Percentiles rank a stretch among this genome's conserved stretches.
Evolutionary conservation across 2,113 vertebrate genomes (phyloP).

Genomic region (Nothocercus julius): DNA sequence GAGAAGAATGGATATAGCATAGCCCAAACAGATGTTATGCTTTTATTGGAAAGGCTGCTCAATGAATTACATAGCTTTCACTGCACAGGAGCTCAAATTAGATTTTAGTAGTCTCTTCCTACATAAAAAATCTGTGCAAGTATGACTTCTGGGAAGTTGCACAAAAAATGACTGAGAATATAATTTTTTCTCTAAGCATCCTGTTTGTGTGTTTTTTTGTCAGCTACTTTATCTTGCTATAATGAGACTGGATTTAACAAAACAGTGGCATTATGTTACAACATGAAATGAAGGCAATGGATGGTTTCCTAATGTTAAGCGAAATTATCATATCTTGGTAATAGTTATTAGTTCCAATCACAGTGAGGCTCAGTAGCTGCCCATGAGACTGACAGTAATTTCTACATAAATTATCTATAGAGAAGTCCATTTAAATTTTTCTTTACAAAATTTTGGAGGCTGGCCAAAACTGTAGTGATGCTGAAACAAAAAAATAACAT

Average conservation of each 20-base stretch:
- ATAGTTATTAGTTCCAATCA: constrained; percentile 29
- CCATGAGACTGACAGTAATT: constrained; percentile 22
- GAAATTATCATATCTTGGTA: constrained; percentile 46
- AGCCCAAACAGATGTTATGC: neutral
- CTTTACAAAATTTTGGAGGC: neutral
- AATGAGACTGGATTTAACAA: constrained; percentile 16
- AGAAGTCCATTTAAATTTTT: neutral
- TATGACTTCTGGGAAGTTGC: neutral
- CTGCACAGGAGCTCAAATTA: neutral
- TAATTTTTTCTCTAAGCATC: neutral
- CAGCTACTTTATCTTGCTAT: neutral
- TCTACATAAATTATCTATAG: neutral
- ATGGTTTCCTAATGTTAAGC: constrained; percentile 49
- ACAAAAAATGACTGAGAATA: neutral
- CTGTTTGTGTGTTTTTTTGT: neutral
- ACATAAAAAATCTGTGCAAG: neutral
- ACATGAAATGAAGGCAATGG: constrained; percentile 31
- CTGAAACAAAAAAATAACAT: neutral
- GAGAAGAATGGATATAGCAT: neutral
- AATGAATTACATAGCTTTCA: neutral
- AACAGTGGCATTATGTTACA: neutral
- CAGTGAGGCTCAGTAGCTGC: neutral
- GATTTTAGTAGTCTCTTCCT: neutral
- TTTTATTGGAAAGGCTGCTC: neutral
- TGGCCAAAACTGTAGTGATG: neutral